Conservation (phyloP, 2,113 vertebrate genomes). For the Brevimyrus niger region DNA sequence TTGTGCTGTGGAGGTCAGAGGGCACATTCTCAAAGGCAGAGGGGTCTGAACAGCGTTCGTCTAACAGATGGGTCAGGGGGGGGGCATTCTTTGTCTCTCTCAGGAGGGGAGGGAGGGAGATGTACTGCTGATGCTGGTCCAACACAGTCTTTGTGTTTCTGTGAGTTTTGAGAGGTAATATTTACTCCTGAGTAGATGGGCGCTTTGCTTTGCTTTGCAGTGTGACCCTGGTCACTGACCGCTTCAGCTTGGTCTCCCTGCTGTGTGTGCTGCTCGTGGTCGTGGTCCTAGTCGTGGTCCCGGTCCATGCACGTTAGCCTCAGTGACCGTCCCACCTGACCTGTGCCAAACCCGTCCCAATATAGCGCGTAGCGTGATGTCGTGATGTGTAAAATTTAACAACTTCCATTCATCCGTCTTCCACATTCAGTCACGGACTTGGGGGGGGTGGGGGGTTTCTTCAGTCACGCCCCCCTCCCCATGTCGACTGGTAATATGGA, state of each 20-base stretch:
- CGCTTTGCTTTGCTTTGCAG: background rate
- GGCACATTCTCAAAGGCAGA: conserved; percentile 32
- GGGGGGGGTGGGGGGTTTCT: background rate
- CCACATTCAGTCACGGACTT: background rate
- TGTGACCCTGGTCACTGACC: background rate
- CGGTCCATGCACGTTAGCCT: background rate
- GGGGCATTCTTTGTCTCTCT: conserved; percentile 41
- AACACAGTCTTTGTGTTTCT: background rate
- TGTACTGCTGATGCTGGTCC: background rate
- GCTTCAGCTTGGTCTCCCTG: background rate
- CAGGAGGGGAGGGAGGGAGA: background rate
- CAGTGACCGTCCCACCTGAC: background rate
- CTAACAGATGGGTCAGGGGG: conserved; percentile 39
- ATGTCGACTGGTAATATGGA: background rate
- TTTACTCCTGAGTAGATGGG: background rate
- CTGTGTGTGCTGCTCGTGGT: background rate
- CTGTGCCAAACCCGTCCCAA: background rate
- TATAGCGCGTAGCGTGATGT: background rate
- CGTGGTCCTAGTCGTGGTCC: background rate
- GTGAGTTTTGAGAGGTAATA: background rate
- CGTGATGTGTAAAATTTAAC: conserved; percentile 32
- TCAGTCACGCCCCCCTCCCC: background rate
- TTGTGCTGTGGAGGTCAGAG: conserved; percentile 34
- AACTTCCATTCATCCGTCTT: background rate
- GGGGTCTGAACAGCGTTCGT: conserved; percentile 18